Evolutionary conservation across 1,140 invertebrate species (phyloP).

Genomic region (Lepidurus arcticus): DNA sequence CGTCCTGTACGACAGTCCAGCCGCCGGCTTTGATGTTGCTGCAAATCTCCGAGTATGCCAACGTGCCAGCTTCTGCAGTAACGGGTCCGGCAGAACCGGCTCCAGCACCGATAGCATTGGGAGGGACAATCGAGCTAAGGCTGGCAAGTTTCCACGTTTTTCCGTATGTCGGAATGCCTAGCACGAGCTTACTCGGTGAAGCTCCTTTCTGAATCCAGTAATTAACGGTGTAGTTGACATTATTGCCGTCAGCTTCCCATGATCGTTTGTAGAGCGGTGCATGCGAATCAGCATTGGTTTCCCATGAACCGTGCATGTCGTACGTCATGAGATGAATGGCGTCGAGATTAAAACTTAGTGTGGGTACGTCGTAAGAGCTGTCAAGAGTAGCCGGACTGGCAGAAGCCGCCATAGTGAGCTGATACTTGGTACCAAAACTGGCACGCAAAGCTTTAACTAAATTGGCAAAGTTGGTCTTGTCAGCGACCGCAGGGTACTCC

Average conservation of each 20-base stretch:
- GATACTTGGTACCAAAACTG: constrained; percentile 38
- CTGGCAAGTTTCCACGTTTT: constrained; percentile 40
- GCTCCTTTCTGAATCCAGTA: constrained; percentile 45
- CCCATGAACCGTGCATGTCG: constrained; percentile 49
- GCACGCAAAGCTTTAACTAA: constrained; percentile 38
- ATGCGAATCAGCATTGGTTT: constrained; percentile 42
- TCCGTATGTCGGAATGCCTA: constrained; percentile 46
- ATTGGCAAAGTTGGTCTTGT: constrained; percentile 42
- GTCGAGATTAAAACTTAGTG: constrained; percentile 36
- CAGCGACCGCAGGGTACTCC: constrained; percentile 44
- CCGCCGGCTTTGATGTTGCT: too few relatives aligned
- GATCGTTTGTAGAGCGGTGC: constrained; percentile 38
- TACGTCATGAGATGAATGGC: constrained; percentile 42
- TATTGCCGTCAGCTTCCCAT: constrained; percentile 32
- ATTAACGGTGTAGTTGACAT: constrained; percentile 44
- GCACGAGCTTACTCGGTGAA: constrained; percentile 41
- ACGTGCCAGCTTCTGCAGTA: too few relatives aligned
- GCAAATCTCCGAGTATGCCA: too few relatives aligned
- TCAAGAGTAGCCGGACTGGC: constrained; percentile 38
- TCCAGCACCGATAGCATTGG: too few relatives aligned
- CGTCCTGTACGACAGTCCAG: too few relatives aligned
- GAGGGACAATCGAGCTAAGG: constrained; percentile 4
- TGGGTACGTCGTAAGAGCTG: constrained; percentile 40
- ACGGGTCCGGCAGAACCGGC: too few relatives aligned
- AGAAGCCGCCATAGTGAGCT: constrained; percentile 40